Conservation (phyloP, 2,113 vertebrate species). For the Scomber japonicus region DNA sequence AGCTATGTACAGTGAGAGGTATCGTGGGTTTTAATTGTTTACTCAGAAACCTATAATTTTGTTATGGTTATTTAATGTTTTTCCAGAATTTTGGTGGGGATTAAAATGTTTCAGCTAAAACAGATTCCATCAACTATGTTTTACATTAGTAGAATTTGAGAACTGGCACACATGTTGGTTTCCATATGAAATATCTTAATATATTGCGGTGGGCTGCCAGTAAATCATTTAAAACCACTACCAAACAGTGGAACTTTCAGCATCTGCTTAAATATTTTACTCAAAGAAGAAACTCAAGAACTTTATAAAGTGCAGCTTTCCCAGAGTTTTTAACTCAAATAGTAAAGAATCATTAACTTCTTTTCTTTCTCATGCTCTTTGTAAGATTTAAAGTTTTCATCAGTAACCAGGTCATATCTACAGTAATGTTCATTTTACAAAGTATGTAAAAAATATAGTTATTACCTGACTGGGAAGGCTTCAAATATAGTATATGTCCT, state of each 20-base stretch:
- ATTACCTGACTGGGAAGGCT: not conserved
- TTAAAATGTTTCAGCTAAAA: slow-evolving; percentile 55
- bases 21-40: slow-evolving; percentile 51
- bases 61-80: slow-evolving; percentile 38
- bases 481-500: no score
- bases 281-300: slow-evolving; percentile 11
- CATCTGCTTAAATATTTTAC: slow-evolving; percentile 37
- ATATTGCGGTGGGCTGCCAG: slow-evolving; percentile 36
- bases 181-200: slow-evolving; percentile 59
- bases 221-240: slow-evolving; percentile 44
- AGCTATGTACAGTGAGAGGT: not conserved
- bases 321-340: slow-evolving; percentile 13
- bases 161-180: slow-evolving; percentile 41
- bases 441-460: slow-evolving; percentile 14
- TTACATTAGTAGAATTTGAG: slow-evolving; percentile 54
- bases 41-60: slow-evolving; percentile 51
- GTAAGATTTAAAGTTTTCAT: not conserved
- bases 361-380: slow-evolving; percentile 15
- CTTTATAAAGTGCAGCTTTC: slow-evolving; percentile 25
- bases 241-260: slow-evolving; percentile 40
- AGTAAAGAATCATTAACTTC: not conserved
- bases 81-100: slow-evolving; percentile 39
- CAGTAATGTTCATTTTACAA: not conserved
- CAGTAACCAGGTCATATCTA: not conserved
- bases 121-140: slow-evolving; percentile 56